These are phyloP conservation scores for Callipepla californica DNA, from an alignment of 2,113 vertebrate genomes.

Conservation along the genomic window DNA sequence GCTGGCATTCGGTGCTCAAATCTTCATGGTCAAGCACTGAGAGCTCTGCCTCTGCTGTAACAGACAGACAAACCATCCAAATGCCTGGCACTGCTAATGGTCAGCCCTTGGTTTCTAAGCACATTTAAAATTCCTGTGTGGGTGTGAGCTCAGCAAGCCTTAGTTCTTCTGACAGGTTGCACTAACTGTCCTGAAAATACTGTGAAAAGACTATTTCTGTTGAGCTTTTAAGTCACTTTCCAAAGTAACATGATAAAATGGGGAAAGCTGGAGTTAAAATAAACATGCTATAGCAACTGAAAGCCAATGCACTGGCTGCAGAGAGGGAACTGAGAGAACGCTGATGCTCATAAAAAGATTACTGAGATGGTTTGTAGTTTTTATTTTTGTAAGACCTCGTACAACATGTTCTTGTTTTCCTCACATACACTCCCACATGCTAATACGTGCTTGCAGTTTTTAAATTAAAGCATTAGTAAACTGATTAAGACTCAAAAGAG, in stretches of 20 bases:
- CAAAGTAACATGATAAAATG: neutral
- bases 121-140: neutral
- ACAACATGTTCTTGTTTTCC: neutral
- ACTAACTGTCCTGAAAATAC: neutral
- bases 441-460: neutral
- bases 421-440: neutral
- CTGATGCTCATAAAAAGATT: neutral
- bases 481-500: neutral
- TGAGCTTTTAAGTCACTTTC: neutral
- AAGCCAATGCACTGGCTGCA: neutral
- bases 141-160: neutral
- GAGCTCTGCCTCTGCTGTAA: neutral
- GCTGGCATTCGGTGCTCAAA: neutral
- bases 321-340: neutral
- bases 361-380: neutral
- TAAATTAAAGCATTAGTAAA: neutral
- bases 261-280: constrained; percentile 10
- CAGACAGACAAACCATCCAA: rapidly evolving
- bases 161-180: neutral
- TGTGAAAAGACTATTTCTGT: neutral
- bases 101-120: neutral
- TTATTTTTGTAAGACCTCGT: neutral
- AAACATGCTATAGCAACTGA: neutral
- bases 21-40: rapidly evolving
- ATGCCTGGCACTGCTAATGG: neutral